Evolutionary conservation across 2,113 vertebrate genomes (phyloP).

Genomic region (Hipposideros armiger): DNA sequence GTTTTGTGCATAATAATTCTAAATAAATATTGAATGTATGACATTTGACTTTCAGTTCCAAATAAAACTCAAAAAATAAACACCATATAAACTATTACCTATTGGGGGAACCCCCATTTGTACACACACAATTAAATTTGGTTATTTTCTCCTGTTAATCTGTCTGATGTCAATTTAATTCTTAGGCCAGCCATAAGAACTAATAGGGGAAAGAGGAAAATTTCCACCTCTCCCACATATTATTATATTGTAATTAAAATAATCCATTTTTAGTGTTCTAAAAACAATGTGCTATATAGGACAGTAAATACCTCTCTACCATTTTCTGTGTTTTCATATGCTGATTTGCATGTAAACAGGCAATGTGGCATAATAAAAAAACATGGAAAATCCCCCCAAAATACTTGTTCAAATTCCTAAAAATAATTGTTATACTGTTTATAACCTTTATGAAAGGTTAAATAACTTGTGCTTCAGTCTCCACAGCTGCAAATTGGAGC

Average conservation of each 20-base stretch:
- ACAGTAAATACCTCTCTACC: not conserved
- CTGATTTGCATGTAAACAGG: not conserved
- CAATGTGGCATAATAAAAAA: not conserved
- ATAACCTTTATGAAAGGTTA: not conserved
- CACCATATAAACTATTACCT: not conserved
- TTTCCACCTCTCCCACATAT: not conserved
- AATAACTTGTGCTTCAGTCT: not conserved
- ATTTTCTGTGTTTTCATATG: constrained; percentile 15
- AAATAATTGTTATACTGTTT: not conserved
- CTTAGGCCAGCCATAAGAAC: not conserved
- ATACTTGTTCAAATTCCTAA: not conserved
- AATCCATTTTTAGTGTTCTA: not conserved
- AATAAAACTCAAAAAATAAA: not conserved
- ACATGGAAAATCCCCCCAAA: not conserved
- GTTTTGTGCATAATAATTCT: not conserved
- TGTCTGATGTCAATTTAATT: not conserved
- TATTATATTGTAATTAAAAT: not conserved
- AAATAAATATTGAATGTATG: not conserved
- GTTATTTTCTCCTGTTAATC: not conserved
- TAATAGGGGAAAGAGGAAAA: not conserved
- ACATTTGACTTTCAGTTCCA: not conserved
- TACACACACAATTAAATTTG: not conserved
- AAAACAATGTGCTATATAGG: not conserved
- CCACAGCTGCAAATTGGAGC: not conserved
- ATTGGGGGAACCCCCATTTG: not conserved